Base-by-base conservation (phyloP, 2,888 invertebrate species). In the Lithophane leautieri region DNA sequence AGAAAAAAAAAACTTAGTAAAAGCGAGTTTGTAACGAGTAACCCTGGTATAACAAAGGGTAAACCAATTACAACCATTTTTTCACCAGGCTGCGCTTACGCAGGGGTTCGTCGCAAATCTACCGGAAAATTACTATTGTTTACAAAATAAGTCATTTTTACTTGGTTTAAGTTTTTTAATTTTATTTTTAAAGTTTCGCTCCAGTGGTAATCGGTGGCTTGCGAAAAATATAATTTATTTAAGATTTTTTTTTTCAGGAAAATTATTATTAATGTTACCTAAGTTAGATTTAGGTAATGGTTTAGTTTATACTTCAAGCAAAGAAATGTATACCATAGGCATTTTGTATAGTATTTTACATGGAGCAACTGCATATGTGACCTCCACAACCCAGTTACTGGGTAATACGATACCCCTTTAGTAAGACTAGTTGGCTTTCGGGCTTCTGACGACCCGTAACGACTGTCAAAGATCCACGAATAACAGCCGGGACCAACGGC, bases 41-140 rank as follows among this genome's bases (percentile, higher is more conserved):
- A 68, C 72, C 56, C 12, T 81, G 56, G 81, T 84, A 78, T 6
- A 14, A 61, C 56, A 77, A 84, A 88, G 91, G 92, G 92, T 89
- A 88, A 90, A 86, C 79, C 90, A 91, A 93, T 92, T 90, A 90
- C 76, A 76, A 82, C 68, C 80, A 82, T 85, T 74, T 82, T 81
- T 82, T 84, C 79, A 77, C 73, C 70, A 58, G 80, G 73, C 89
- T 92, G 93, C 94, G 94, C 92, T 89, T 90, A 79, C 93, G 92
- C 94, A 93, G 92, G 92, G 92, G 92, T 85, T 82, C 78, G 86
- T 70, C 82, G 80, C 87, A 90, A 94, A 94, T 94, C 90, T 95
- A 95, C 92, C 96, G 95, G 90, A 92, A 96, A 96, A 96, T 96
- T 95, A 90, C 92, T 92, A 93, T 95, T 94, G 95, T 95, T 95